phyloP scores from a whole-genome alignment of 2,888 invertebrate species.

The Andrena marginata region DNA sequence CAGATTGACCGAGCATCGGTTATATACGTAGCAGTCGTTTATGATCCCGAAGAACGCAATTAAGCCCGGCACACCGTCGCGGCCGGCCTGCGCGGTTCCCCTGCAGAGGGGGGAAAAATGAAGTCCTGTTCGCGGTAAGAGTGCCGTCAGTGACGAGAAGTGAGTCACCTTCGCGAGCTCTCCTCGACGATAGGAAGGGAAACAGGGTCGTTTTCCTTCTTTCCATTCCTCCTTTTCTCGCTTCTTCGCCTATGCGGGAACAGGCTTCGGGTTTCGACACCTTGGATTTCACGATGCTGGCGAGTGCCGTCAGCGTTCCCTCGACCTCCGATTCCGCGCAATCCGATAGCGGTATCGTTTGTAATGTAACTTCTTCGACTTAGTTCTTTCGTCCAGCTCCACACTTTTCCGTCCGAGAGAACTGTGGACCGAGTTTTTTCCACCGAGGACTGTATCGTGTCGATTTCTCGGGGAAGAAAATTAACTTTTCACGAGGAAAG shows the following conservation, averaged over 20 bases:
- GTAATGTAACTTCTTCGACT: background rate
- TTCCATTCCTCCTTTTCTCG: conserved; percentile 19
- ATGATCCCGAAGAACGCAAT: conserved; percentile 74
- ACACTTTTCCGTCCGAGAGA: background rate
- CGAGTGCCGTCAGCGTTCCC: conserved; percentile 4
- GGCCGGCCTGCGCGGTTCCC: conserved; percentile 72
- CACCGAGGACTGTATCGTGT: background rate
- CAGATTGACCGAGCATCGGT: conserved; percentile 71
- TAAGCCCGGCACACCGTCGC: conserved; percentile 58
- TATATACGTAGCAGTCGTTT: conserved; percentile 74
- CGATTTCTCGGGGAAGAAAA: background rate
- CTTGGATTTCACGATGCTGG: background rate
- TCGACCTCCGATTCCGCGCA: background rate
- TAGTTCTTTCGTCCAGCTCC: no score
- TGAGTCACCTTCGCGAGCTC: conserved; percentile 56
- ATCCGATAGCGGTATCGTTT: background rate
- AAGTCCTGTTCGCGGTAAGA: conserved; percentile 60
- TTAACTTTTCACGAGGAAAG: background rate
- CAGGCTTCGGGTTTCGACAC: conserved; percentile 17
- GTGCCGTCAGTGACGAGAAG: conserved; percentile 42
- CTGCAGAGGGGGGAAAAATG: conserved; percentile 71
- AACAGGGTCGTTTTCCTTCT: conserved; percentile 21
- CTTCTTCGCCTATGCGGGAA: background rate
- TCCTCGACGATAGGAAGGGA: conserved; percentile 30
- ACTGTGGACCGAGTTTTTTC: background rate